phyloP scores from a whole-genome alignment of 2,113 vertebrate genomes.

The Sorex araneus region DNA sequence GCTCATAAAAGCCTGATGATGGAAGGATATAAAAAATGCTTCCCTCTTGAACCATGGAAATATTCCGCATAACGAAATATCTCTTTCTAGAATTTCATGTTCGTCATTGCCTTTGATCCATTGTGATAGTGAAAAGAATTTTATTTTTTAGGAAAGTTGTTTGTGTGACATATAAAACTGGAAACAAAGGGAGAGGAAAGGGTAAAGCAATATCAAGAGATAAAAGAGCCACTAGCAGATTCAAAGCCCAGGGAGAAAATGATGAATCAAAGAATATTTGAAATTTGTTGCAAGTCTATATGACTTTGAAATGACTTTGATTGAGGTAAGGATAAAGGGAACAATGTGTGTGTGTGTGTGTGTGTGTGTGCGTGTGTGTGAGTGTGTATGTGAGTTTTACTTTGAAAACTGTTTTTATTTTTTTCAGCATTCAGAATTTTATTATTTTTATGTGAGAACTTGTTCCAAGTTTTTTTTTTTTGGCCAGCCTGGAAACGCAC shows the following conservation, averaged over 20 bases:
- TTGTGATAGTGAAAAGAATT: not conserved
- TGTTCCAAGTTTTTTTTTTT: not conserved
- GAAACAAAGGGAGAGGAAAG: not conserved
- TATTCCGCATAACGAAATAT: not conserved
- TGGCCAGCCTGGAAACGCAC: not conserved
- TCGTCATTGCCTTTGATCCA: not conserved
- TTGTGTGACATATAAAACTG: not conserved
- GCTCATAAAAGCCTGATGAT: not conserved
- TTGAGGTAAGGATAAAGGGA: not conserved
- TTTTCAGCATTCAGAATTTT: not conserved
- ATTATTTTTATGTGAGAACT: conserved; percentile 17
- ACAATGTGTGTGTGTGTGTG: not conserved
- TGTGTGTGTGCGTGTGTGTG: no score
- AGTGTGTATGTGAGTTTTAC: not conserved
- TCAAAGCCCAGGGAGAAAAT: not conserved
- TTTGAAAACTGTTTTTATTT: not conserved
- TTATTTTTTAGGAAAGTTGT: conserved; percentile 24
- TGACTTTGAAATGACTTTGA: not conserved
- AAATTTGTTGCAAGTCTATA: not conserved
- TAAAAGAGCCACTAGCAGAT: not conserved
- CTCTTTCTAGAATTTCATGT: not conserved
- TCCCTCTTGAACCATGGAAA: not conserved
- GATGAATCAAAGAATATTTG: not conserved
- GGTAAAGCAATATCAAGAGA: not conserved
- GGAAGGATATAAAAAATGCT: not conserved